Evolutionary conservation across 2,113 vertebrate species (phyloP).

Genomic region (Accipiter virgatus): DNA sequence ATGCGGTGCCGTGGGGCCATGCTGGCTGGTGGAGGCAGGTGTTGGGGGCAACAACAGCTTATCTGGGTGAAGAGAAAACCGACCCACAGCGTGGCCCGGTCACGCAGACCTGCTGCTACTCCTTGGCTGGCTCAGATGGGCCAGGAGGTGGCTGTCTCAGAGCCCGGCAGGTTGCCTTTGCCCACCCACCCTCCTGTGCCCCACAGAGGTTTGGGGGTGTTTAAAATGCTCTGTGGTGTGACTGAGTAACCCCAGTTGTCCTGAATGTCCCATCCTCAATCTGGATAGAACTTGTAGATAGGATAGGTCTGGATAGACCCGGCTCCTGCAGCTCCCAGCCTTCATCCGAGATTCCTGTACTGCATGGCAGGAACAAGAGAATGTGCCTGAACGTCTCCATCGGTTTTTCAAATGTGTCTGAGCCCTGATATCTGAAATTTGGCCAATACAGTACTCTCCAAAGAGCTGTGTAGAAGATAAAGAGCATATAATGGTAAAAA

Average conservation of each 20-base stretch:
- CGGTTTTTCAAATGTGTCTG: background rate
- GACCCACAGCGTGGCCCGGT: rapidly evolving
- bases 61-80: background rate
- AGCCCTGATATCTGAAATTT: background rate
- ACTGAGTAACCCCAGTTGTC: background rate
- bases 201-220: background rate
- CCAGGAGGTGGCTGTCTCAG: background rate
- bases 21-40: background rate
- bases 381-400: background rate
- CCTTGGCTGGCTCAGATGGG: background rate
- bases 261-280: background rate
- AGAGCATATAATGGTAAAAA: background rate
- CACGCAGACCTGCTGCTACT: background rate
- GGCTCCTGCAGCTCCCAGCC: background rate
- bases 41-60: background rate
- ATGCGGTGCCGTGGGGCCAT: rapidly evolving
- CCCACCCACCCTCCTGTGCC: background rate
- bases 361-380: background rate
- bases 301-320: background rate
- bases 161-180: background rate
- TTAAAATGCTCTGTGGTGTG: background rate
- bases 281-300: background rate
- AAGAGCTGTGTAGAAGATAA: background rate
- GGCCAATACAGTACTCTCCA: background rate
- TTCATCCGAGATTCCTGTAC: background rate